Evolutionary conservation across 2,113 vertebrate species (phyloP).

Genomic region (Microtus montanus): DNA sequence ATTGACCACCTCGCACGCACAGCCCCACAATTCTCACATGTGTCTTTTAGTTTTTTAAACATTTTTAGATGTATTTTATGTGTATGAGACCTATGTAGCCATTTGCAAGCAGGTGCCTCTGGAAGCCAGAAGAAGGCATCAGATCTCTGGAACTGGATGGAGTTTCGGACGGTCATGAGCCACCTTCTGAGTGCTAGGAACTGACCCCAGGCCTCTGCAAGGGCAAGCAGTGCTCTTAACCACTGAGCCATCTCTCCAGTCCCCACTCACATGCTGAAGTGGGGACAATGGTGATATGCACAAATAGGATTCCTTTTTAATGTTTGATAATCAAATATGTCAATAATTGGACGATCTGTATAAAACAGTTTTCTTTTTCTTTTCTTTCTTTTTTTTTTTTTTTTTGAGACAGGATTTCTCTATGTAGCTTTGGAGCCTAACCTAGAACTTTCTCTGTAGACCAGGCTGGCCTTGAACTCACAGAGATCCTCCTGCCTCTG

Average conservation of each 20-base stretch:
- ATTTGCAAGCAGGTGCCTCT: no score
- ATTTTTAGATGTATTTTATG: not conserved
- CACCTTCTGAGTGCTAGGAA: not conserved
- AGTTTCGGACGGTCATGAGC: not conserved
- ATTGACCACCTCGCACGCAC: not conserved
- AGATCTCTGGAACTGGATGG: not conserved
- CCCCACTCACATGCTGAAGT: no score
- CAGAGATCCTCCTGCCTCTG: no score
- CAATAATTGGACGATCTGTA: no score
- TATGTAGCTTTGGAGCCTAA: no score
- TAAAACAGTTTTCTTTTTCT: no score
- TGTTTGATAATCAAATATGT: not conserved
- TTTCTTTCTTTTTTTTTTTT: no score
- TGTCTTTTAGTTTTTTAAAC: not conserved
- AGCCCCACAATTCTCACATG: not conserved
- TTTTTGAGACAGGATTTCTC: no score
- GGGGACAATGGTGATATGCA: not conserved
- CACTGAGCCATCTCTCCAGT: not conserved
- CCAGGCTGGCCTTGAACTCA: no score
- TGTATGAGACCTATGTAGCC: not conserved
- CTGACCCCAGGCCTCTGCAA: not conserved
- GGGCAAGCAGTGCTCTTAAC: not conserved
- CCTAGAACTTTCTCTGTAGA: no score
- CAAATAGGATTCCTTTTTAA: not conserved
- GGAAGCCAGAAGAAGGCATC: not conserved